Percentiles rank a stretch among this genome's conserved stretches.
Evolutionary conservation across 2,113 vertebrate genomes (phyloP).

Genomic region (Entomyzon cyanotis): DNA sequence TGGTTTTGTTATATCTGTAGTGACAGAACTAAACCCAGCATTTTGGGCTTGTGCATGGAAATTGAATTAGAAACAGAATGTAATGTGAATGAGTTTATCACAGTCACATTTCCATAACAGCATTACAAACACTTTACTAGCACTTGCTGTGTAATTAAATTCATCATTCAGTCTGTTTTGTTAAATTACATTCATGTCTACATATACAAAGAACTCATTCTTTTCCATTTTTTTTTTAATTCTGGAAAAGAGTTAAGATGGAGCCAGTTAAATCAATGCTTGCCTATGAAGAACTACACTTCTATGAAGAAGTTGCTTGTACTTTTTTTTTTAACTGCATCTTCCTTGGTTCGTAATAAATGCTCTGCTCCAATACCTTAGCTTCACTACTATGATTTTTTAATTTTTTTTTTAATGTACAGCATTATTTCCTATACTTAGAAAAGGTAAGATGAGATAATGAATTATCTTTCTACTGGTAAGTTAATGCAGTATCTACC

Average conservation of each 20-base stretch:
- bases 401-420: not conserved
- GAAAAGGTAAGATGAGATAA: not conserved
- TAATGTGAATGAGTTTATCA: slow-evolving; percentile 24
- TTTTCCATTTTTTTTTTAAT: not conserved
- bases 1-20: not conserved
- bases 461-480: not conserved
- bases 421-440: not conserved
- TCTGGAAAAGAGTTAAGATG: not conserved
- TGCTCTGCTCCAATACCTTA: not conserved
- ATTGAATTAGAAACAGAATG: slow-evolving; percentile 34
- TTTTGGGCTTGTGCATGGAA: not conserved
- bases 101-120: not conserved
- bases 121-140: not conserved
- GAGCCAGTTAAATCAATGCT: not conserved
- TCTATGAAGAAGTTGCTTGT: not conserved
- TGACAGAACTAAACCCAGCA: not conserved
- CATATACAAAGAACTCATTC: not conserved
- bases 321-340: not conserved
- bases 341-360: not conserved
- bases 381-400: not conserved
- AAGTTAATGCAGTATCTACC: not conserved
- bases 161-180: not conserved
- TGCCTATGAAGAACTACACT: not conserved
- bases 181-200: slow-evolving; percentile 5
- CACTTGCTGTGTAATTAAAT: slow-evolving; percentile 21